Conservation (phyloP, 2,113 vertebrate species). For the Nerophis ophidion region DNA sequence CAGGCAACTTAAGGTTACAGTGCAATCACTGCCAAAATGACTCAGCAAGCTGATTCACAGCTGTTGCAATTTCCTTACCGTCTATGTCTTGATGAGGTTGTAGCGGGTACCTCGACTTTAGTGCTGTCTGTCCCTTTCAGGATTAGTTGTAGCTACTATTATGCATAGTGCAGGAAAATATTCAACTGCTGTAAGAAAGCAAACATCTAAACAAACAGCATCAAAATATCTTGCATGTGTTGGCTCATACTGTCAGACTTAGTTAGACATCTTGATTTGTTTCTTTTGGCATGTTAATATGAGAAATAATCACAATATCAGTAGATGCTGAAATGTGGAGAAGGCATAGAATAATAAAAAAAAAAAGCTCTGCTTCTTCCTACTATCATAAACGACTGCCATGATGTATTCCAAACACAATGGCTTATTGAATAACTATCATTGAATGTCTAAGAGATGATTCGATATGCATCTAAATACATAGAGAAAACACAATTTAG, state of each 20-base stretch:
- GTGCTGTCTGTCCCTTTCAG: neutral
- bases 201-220: neutral
- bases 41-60: constrained; percentile 26
- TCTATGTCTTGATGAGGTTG: constrained; percentile 1
- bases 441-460: too few relatives aligned
- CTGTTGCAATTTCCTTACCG: constrained; percentile 3
- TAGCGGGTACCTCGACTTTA: constrained; percentile 5
- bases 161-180: constrained; percentile 15
- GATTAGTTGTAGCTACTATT: neutral
- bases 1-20: constrained; percentile 20
- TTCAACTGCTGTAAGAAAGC: neutral
- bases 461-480: too few relatives aligned
- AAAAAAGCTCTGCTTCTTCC: too few relatives aligned
- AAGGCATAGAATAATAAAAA: too few relatives aligned
- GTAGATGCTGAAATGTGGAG: too few relatives aligned
- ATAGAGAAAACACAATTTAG: too few relatives aligned
- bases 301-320: too few relatives aligned
- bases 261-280: constrained; percentile 1
- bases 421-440: too few relatives aligned
- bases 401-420: too few relatives aligned
- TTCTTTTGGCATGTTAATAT: too few relatives aligned
- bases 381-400: too few relatives aligned
- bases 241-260: constrained; percentile 17
- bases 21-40: constrained; percentile 29
- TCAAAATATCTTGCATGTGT: neutral